Conservation (phyloP, 2,888 invertebrate species). For the Tanypteryx hageni region DNA sequence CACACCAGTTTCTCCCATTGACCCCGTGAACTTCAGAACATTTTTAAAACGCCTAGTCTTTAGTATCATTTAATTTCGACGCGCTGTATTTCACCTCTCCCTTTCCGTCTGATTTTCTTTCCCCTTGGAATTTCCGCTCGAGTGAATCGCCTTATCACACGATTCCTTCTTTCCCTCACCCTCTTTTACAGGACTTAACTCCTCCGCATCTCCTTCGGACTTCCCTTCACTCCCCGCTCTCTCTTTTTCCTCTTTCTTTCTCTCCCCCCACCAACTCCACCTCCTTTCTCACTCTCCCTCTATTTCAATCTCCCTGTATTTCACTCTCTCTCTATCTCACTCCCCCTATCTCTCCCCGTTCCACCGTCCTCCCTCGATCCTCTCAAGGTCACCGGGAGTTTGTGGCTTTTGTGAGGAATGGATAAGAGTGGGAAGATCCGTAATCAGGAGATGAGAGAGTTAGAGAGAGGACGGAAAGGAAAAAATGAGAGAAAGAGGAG, state of each 20-base stretch:
- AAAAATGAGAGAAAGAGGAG: not conserved
- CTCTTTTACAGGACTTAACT: not conserved
- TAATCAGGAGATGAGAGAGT: conserved; percentile 38
- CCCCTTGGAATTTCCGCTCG: not conserved
- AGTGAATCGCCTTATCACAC: conserved; percentile 36
- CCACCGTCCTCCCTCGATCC: not conserved
- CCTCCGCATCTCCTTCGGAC: not conserved
- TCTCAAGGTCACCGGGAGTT: conserved; percentile 44
- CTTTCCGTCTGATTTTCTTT: not conserved
- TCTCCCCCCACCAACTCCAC: not conserved
- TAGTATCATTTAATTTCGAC: too few relatives aligned
- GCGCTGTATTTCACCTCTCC: not conserved
- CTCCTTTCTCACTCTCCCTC: not conserved
- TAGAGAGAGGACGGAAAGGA: not conserved
- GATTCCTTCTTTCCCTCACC: not conserved
- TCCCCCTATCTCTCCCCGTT: not conserved
- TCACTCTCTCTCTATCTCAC: not conserved
- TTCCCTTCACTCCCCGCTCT: not conserved
- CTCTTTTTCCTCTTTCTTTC: not conserved
- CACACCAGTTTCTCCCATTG: too few relatives aligned
- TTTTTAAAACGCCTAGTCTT: too few relatives aligned
- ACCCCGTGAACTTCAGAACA: too few relatives aligned
- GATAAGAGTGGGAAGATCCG: conserved; percentile 18
- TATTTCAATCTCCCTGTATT: not conserved
- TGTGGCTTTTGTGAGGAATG: not conserved